Base-by-base conservation (phyloP, 2,888 invertebrate species). In the Calliphora vomitoria region DNA sequence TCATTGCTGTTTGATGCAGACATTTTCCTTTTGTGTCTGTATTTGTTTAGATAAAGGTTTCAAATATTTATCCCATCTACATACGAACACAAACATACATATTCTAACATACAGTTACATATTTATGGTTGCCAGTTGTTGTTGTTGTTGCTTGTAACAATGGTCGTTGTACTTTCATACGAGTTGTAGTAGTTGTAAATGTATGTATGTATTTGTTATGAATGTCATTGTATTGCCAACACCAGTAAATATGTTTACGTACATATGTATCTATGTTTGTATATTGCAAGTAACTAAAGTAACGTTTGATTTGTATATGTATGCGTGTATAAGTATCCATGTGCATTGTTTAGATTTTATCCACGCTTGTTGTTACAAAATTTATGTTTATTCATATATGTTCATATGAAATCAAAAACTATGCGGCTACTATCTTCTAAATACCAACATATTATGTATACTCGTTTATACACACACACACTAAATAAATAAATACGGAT, bases 1-100 rank as follows among this genome's bases (percentile, higher is more conserved):
- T 85, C 85, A 85, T 85, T 82, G 82, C 81, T 87, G 84, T 85
- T 85, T 85, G 82, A 87, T 82, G 87, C 87, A 87, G 87, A 87
- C 82, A 79, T 82, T 87, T 87, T 85, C 55, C 83, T 55, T 71
- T 25, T 82, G 69, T 85, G 75, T 85, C 78, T 85, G 85, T 74
- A 79, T 82, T 79, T 79, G 84, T 84, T 81, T 82, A 84, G 84
- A 84, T 87, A 87, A 84, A 84, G 85, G 87, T 78, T 87, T 82
- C 68, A 68, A 83, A 76, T 87, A 81, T 84, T 84, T 82, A 44
- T 62, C 44, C 13, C n/a, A 82, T 79, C 18, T 62, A 72, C n/a
- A 66, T 55, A n/a, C 13, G 38, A 13, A 75, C 41, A 74, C 38
- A 31, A 18, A 35, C 15, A 13, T 10, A 44, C 13, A 38, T 8